Conservation (phyloP, 2,113 vertebrate species). For the Oreamnos americanus region DNA sequence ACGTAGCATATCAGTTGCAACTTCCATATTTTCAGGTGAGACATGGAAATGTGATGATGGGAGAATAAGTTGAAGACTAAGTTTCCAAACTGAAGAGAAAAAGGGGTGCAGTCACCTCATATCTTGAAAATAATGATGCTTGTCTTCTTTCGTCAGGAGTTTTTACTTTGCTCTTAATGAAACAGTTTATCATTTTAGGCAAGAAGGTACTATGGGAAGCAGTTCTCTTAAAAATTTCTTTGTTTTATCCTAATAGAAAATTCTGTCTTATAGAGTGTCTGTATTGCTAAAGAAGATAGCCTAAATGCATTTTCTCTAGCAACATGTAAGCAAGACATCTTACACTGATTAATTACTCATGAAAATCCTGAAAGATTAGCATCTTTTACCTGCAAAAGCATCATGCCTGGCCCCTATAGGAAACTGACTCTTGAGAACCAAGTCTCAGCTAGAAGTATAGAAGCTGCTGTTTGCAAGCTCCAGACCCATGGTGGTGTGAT, state of each 20-base stretch:
- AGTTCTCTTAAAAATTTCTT: not conserved
- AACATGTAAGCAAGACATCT: not conserved
- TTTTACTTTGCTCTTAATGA: not conserved
- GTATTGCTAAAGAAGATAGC: not conserved
- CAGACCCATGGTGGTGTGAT: not conserved
- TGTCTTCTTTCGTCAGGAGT: not conserved
- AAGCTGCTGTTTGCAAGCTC: not conserved
- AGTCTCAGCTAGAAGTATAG: not conserved
- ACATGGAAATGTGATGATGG: not conserved
- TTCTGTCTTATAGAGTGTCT: not conserved
- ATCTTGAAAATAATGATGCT: not conserved
- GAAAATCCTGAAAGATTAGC: not conserved
- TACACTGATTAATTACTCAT: not conserved
- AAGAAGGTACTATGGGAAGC: not conserved
- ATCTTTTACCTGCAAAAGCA: not conserved
- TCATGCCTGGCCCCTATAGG: not conserved
- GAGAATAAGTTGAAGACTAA: not conserved
- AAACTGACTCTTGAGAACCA: not conserved
- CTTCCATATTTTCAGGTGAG: not conserved
- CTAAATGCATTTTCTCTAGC: not conserved
- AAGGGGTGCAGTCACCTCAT: not conserved
- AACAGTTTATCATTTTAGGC: not conserved
- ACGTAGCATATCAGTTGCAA: not conserved
- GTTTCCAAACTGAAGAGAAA: not conserved
- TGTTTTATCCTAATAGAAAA: not conserved